Conservation (phyloP, 2,888 invertebrate species). For the Branchipolynoe longqiensis region DNA sequence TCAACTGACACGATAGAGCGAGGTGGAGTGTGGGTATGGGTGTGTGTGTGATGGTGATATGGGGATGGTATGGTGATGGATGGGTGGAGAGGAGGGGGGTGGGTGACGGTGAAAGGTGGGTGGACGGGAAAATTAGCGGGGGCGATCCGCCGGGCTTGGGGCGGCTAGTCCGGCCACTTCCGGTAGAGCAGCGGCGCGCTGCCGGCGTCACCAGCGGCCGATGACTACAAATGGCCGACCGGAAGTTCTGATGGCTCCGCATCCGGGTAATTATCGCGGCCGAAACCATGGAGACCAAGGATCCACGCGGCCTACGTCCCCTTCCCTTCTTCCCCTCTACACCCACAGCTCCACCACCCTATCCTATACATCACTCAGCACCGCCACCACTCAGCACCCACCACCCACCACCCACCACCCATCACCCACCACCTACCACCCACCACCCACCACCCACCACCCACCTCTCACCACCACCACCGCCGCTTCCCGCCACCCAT, state of each 20-base stretch:
- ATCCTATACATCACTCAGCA: neutral
- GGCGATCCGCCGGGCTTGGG: neutral
- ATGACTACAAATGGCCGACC: slow-evolving; percentile 45
- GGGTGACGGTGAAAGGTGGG: neutral
- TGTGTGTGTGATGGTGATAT: too few relatives aligned
- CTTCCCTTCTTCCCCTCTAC: neutral
- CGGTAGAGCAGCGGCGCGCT: neutral
- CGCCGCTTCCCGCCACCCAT: neutral
- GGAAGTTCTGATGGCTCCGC: slow-evolving; percentile 39
- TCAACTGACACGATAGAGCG: too few relatives aligned
- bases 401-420: neutral
- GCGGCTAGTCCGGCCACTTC: neutral
- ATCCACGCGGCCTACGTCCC: slow-evolving; percentile 2
- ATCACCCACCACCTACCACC: neutral
- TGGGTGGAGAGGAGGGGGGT: too few relatives aligned
- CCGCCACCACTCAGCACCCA: neutral
- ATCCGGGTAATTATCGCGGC: slow-evolving; percentile 44
- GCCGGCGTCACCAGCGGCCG: slow-evolving; percentile 9
- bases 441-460: neutral
- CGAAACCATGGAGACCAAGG: slow-evolving; percentile 26
- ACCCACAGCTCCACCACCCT: neutral
- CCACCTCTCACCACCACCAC: neutral
- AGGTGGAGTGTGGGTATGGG: too few relatives aligned
- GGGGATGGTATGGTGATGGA: too few relatives aligned
- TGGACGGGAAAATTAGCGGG: slow-evolving; percentile 19